These are phyloP conservation scores for Ploceus nigricollis DNA, from an alignment of 2,113 vertebrate genomes.

Conservation along the genomic window DNA sequence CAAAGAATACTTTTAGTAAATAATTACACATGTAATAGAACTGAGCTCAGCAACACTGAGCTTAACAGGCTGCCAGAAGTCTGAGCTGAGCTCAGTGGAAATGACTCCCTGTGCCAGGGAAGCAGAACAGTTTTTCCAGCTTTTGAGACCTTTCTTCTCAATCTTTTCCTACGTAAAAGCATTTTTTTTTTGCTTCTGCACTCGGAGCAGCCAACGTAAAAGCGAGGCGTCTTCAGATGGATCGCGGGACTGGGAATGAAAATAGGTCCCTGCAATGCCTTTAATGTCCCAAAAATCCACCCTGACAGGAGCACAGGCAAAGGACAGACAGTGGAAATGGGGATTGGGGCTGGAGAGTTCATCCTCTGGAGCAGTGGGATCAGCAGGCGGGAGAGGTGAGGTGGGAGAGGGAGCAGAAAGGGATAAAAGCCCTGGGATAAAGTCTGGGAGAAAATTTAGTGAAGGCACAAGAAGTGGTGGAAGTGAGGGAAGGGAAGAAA, in stretches of 20 bases:
- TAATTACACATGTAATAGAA: neutral
- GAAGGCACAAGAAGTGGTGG: neutral
- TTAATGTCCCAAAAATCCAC: neutral
- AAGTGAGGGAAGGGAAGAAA: neutral
- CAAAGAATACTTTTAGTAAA: neutral
- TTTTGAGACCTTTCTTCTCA: neutral
- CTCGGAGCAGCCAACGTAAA: neutral
- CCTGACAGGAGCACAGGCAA: neutral
- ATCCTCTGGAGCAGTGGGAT: neutral
- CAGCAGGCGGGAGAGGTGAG: neutral
- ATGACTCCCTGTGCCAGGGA: neutral
- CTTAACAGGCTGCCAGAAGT: conserved; percentile 1
- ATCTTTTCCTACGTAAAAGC: neutral
- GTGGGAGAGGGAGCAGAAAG: neutral
- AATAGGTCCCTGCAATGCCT: neutral
- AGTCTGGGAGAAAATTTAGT: neutral
- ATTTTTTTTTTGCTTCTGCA: neutral
- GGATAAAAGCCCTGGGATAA: neutral
- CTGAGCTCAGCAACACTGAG: neutral
- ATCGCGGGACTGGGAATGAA: neutral
- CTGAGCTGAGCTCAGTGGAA: neutral
- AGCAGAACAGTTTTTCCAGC: conserved; percentile 16
- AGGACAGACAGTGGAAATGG: neutral
- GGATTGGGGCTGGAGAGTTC: neutral
- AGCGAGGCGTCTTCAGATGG: neutral